Percentiles rank a stretch among this genome's conserved stretches.
phyloP scores from a whole-genome alignment of 2,113 vertebrate species.

The Cottus gobio region DNA sequence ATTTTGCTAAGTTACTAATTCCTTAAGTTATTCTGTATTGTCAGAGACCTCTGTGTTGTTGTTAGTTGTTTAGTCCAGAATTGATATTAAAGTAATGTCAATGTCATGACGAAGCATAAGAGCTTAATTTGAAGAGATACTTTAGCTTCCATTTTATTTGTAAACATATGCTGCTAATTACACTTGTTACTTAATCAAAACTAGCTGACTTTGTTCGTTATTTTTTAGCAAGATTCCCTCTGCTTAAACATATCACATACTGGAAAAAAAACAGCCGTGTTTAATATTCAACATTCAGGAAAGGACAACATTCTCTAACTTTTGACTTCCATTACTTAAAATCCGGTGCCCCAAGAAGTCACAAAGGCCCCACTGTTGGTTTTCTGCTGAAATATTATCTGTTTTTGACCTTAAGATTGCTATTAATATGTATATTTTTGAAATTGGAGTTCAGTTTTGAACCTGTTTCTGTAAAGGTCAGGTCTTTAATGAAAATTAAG shows the following conservation, averaged over 20 bases:
- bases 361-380: conserved; percentile 23
- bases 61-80: conserved; percentile 35
- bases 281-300: conserved; percentile 28
- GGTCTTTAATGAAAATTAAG: conserved; percentile 58
- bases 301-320: conserved; percentile 46
- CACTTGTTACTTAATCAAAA: conserved; percentile 11
- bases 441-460: conserved; percentile 59
- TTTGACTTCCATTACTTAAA: conserved; percentile 50
- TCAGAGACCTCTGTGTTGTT: not conserved
- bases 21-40: conserved; percentile 13
- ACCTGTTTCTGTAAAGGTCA: conserved; percentile 68
- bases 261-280: not conserved
- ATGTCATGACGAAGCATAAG: conserved; percentile 14
- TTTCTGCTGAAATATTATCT: conserved; percentile 48
- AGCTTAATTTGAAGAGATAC: conserved; percentile 4
- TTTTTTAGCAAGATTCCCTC: not conserved
- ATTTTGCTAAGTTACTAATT: conserved; percentile 7
- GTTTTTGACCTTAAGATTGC: conserved; percentile 70
- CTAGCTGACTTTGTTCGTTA: conserved; percentile 6
- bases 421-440: conserved; percentile 74
- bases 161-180: conserved; percentile 11
- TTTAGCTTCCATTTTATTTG: conserved; percentile 17
- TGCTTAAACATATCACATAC: not conserved
- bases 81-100: conserved; percentile 24
- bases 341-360: conserved; percentile 15